Conservation (phyloP, 2,888 invertebrate species). For the Athrips mouffetella region DNA sequence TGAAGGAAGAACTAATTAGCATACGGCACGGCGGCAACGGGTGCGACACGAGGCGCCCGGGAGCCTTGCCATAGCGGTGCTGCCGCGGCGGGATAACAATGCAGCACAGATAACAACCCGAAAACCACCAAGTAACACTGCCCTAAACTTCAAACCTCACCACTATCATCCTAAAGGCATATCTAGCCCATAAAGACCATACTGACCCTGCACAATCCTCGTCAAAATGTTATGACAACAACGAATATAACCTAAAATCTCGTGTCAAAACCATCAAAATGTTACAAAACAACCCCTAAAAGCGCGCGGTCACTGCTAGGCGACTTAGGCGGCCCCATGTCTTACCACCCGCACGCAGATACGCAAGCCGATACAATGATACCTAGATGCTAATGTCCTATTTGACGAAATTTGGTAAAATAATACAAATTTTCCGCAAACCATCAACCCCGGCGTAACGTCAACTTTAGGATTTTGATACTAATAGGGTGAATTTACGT, state of each 20-base stretch:
- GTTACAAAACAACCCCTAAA: slow-evolving; percentile 44
- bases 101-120: not conserved
- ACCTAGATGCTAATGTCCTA: slow-evolving; percentile 78
- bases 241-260: slow-evolving; percentile 75
- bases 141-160: slow-evolving; percentile 11
- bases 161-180: slow-evolving; percentile 1
- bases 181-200: slow-evolving; percentile 10
- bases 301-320: slow-evolving; percentile 38
- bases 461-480: slow-evolving; percentile 25
- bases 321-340: slow-evolving; percentile 50
- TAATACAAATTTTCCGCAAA: slow-evolving; percentile 55
- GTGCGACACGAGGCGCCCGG: slow-evolving; percentile 53
- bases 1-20: slow-evolving; percentile 70
- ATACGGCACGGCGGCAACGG: slow-evolving; percentile 60
- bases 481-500: slow-evolving; percentile 30
- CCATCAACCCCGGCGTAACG: slow-evolving; percentile 19
- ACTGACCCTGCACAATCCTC: slow-evolving; percentile 29
- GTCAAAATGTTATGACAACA: slow-evolving; percentile 69
- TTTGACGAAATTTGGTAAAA: slow-evolving; percentile 75
- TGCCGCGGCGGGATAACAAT: slow-evolving; percentile 23
- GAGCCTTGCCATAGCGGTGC: slow-evolving; percentile 38
- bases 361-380: slow-evolving; percentile 75
- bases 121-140: slow-evolving; percentile 11
- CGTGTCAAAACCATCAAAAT: slow-evolving; percentile 60
- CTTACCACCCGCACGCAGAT: slow-evolving; percentile 65